These are phyloP conservation scores for Campopleginae sp. DNA, from an alignment of 2,888 invertebrate genomes.

Conservation along the genomic window DNA sequence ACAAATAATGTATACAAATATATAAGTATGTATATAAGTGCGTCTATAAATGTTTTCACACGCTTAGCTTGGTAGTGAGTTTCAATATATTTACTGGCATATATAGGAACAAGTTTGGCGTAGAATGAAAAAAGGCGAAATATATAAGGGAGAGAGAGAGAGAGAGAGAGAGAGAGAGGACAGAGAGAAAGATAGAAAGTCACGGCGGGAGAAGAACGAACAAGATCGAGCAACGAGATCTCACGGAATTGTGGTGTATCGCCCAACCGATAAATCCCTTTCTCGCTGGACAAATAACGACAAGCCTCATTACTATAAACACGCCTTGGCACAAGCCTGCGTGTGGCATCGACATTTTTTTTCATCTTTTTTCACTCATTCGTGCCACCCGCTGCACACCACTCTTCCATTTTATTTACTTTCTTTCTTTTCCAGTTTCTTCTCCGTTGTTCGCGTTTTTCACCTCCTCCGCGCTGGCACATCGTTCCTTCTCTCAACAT, in stretches of 20 bases:
- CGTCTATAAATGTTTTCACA: slow-evolving; percentile 38
- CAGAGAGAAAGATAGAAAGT: slow-evolving; percentile 49
- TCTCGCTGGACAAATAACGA: slow-evolving; percentile 82
- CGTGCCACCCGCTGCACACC: slow-evolving; percentile 34
- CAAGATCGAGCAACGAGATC: slow-evolving; percentile 77
- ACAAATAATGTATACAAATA: slow-evolving; percentile 8
- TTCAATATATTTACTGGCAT: slow-evolving; percentile 33
- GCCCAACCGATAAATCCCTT: slow-evolving; percentile 76
- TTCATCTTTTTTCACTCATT: slow-evolving; percentile 58
- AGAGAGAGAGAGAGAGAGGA: slow-evolving; percentile 46
- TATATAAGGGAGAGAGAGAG: slow-evolving; percentile 17
- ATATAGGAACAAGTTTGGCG: slow-evolving; percentile 35
- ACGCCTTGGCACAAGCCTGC: slow-evolving; percentile 79
- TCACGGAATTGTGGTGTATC: slow-evolving; percentile 73
- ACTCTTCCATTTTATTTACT: slow-evolving; percentile 40
- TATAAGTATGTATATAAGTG: slow-evolving; percentile 9
- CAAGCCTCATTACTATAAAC: slow-evolving; percentile 84
- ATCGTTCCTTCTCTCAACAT: slow-evolving; percentile 30
- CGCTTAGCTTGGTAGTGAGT: slow-evolving; percentile 41
- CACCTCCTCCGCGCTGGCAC: slow-evolving; percentile 48
- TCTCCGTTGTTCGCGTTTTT: slow-evolving; percentile 53
- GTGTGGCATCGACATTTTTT: slow-evolving; percentile 76
- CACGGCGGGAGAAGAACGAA: slow-evolving; percentile 55
- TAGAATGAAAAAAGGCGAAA: slow-evolving; percentile 53
- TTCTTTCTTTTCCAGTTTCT: slow-evolving; percentile 68